These are phyloP conservation scores for Festucalex cinctus DNA, from an alignment of 2,113 vertebrate genomes.

Conservation along the genomic window DNA sequence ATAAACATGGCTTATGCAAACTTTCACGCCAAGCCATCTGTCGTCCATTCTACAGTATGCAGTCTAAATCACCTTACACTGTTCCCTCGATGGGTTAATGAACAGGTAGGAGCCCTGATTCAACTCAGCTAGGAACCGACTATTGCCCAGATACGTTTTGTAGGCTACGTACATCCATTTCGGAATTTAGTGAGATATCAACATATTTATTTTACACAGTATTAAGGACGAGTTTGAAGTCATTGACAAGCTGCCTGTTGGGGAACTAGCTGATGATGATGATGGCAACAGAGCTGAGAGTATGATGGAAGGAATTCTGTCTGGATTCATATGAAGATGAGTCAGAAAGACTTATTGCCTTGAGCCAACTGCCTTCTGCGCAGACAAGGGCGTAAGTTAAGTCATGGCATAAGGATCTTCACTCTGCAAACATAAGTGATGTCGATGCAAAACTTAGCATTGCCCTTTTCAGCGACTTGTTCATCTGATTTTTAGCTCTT, in stretches of 20 bases:
- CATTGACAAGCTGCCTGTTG: constrained; percentile 60
- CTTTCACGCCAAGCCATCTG: constrained; percentile 5
- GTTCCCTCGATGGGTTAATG: constrained; percentile 20
- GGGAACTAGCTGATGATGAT: constrained; percentile 46
- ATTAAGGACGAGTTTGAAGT: constrained; percentile 51
- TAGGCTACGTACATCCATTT: constrained; percentile 35
- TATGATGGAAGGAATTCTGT: constrained; percentile 70
- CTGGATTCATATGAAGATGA: constrained; percentile 71
- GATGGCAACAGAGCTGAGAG: constrained; percentile 54
- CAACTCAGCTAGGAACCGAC: constrained; percentile 8
- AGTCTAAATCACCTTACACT: constrained; percentile 9
- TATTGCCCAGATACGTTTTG: constrained; percentile 49
- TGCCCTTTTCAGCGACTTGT: background rate
- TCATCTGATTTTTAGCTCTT: background rate
- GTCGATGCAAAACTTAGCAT: constrained; percentile 5
- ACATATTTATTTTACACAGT: constrained; percentile 60
- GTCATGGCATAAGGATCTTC: constrained; percentile 29
- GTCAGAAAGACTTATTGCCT: constrained; percentile 63
- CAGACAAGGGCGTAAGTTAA: constrained; percentile 33
- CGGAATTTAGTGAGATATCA: constrained; percentile 55
- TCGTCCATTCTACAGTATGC: constrained; percentile 18
- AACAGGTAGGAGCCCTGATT: constrained; percentile 33
- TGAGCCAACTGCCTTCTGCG: constrained; percentile 51
- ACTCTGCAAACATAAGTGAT: constrained; percentile 7
- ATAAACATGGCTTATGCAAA: constrained; percentile 21